phyloP scores from a whole-genome alignment of 2,113 vertebrate genomes.

The Microcebus jonahi region DNA sequence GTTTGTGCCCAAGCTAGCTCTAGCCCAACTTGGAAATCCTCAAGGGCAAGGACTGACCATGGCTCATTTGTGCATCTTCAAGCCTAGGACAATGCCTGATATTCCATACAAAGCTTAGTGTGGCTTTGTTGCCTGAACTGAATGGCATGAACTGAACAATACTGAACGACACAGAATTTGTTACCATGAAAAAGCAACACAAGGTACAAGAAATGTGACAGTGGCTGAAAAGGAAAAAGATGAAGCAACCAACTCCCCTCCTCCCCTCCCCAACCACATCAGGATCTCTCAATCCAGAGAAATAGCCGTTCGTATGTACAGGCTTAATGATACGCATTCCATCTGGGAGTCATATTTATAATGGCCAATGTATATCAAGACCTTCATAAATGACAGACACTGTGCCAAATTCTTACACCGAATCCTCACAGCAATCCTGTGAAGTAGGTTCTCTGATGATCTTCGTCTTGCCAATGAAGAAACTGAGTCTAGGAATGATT shows the following conservation, averaged over 20 bases:
- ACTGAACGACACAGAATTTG: not conserved
- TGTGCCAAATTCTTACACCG: not conserved
- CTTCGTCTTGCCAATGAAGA: not conserved
- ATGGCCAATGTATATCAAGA: not conserved
- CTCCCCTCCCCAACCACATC: not conserved
- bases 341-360: not conserved
- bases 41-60: not conserved
- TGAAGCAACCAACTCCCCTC: not conserved
- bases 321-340: not conserved
- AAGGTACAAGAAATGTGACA: not conserved
- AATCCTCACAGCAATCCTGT: not conserved
- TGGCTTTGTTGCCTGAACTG: not conserved
- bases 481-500: not conserved
- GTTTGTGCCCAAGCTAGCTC: not conserved
- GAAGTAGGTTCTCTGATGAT: not conserved
- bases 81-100: no score
- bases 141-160: not conserved
- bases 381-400: not conserved
- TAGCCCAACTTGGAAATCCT: not conserved
- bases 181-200: not conserved
- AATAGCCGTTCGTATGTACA: not conserved
- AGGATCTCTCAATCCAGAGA: not conserved
- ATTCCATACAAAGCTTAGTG: fast-evolving
- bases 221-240: not conserved
- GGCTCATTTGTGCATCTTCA: not conserved